Conservation (phyloP, 2,797 vertebrate genomes). For the Periparus ater region DNA sequence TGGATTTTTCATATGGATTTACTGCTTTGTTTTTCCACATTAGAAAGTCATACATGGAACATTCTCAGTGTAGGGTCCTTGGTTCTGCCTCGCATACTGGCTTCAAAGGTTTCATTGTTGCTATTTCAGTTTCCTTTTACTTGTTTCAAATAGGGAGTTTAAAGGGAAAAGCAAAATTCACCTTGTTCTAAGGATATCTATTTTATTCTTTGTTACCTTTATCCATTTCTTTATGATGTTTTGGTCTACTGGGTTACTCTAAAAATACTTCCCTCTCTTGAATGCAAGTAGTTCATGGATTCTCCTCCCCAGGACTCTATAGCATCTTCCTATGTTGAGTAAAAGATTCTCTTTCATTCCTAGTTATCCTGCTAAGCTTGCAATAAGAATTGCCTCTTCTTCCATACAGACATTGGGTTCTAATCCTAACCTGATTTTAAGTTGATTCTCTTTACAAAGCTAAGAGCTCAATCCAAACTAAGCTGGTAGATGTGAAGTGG, state of each 20-base stretch:
- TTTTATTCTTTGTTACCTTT: neutral
- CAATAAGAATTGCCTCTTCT: neutral
- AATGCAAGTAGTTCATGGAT: neutral
- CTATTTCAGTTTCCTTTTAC: conserved; percentile 8
- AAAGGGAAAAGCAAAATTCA: neutral
- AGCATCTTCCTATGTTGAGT: neutral
- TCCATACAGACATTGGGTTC: neutral
- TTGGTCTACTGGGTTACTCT: neutral
- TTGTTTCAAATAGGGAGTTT: neutral
- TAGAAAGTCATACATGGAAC: neutral
- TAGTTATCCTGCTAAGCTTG: neutral
- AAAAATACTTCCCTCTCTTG: neutral
- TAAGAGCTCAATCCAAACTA: neutral
- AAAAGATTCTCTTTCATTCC: neutral
- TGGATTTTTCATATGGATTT: neutral
- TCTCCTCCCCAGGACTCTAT: neutral
- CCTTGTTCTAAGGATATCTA: neutral
- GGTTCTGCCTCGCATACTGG: neutral
- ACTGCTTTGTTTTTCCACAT: neutral
- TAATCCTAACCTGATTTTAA: neutral
- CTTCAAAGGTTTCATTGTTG: neutral
- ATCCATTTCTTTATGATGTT: neutral
- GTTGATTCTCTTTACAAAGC: neutral
- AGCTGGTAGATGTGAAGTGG: neutral
- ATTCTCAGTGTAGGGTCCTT: neutral